Conservation (phyloP, 2,113 vertebrate species). For the Vulpes ferrilata region DNA sequence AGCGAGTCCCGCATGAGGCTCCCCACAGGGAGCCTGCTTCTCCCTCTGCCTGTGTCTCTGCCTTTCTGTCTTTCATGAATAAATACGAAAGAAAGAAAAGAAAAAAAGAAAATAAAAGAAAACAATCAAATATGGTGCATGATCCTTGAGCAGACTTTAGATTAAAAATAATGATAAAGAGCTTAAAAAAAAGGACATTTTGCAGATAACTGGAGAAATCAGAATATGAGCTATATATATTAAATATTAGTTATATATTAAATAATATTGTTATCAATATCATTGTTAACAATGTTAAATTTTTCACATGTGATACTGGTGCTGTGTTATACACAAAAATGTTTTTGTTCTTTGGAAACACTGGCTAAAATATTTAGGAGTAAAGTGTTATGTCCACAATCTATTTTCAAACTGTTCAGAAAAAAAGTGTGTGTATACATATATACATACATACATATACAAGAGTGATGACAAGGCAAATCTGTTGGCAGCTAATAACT, state of each 20-base stretch:
- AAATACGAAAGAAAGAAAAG: too few species aligned
- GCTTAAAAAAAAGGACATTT: background rate
- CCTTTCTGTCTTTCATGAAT: too few species aligned
- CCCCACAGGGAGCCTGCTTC: too few species aligned
- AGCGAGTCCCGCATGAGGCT: too few species aligned
- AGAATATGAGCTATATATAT: background rate
- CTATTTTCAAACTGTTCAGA: background rate
- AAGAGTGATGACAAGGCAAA: background rate
- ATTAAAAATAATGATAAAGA: background rate
- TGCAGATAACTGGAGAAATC: background rate
- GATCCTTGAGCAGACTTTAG: too few species aligned
- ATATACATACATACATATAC: background rate
- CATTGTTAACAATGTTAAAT: background rate
- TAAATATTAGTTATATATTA: background rate
- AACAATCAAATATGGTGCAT: too few species aligned
- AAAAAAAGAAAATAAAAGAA: too few species aligned
- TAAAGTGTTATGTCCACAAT: background rate
- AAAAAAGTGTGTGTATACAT: background rate
- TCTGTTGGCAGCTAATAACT: background rate
- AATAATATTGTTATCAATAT: background rate
- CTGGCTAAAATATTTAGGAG: background rate
- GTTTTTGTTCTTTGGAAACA: background rate
- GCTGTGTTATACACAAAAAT: background rate
- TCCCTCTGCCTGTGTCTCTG: too few species aligned
- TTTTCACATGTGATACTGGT: background rate